Evolutionary conservation across 2,797 vertebrate genomes (phyloP).

Genomic region (Zenarchopterus dispar): DNA sequence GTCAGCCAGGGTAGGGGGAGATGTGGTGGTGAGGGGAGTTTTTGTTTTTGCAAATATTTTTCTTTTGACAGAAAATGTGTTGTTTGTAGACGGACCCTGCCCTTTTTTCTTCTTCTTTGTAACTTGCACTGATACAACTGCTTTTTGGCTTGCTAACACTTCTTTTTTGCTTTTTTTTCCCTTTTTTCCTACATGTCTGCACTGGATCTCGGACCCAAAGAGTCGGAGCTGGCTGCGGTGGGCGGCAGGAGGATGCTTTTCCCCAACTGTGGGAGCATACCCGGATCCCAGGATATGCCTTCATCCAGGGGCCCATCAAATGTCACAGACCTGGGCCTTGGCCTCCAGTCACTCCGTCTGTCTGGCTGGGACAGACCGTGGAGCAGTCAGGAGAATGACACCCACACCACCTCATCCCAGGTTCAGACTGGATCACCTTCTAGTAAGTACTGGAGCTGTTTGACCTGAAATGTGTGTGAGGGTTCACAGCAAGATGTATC

Average conservation of each 20-base stretch:
- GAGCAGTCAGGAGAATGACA: constrained; percentile 93
- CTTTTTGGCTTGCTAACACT: constrained; percentile 45
- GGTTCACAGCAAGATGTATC: background rate
- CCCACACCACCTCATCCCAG: constrained; percentile 72
- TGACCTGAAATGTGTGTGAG: background rate
- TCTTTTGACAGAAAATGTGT: constrained; percentile 10
- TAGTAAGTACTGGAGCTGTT: constrained; percentile 83
- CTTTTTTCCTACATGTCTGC: constrained; percentile 53
- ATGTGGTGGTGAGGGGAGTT: constrained; percentile 31
- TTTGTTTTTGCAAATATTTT: constrained; percentile 1
- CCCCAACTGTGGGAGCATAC: constrained; percentile 83
- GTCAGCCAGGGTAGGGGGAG: constrained; percentile 55
- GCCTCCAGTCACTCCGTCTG: constrained; percentile 95
- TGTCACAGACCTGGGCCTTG: constrained; percentile 94
- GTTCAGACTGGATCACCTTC: constrained; percentile 89
- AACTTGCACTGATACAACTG: constrained; percentile 19
- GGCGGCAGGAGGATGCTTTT: constrained; percentile 98
- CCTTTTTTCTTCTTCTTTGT: background rate
- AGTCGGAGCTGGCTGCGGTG: constrained; percentile 88
- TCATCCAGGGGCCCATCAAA: constrained; percentile 89
- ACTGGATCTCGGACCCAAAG: constrained; percentile 86
- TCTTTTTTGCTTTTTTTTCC: constrained; percentile 27
- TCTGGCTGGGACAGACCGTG: constrained; percentile 96
- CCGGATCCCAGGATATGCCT: constrained; percentile 85
- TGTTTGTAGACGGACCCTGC: constrained; percentile 10